phyloP scores from a whole-genome alignment of 2,113 vertebrate genomes.

The Oncorhynchus nerka region DNA sequence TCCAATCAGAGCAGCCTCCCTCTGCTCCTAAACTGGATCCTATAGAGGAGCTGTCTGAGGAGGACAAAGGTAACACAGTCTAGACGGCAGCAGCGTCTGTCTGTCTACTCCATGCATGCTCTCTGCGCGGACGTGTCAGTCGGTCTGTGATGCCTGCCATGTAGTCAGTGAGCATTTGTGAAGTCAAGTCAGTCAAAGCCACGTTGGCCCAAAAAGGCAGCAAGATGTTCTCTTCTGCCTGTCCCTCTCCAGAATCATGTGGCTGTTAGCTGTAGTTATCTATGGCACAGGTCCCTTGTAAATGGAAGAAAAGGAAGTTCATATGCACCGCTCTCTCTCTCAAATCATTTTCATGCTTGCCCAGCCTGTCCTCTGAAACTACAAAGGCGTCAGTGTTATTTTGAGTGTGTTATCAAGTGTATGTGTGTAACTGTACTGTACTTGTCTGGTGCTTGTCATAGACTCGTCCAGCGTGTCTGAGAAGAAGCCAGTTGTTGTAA shows the following conservation, averaged over 20 bases:
- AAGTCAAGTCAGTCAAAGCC: neutral
- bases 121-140: conserved; percentile 56
- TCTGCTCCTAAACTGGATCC: conserved; percentile 86
- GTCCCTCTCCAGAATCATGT: neutral
- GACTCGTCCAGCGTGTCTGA: conserved; percentile 70
- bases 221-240: conserved; percentile 39
- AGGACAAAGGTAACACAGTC: conserved; percentile 88
- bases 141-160: conserved; percentile 6
- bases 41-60: conserved; percentile 94
- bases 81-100: neutral
- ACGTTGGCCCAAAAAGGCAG: conserved; percentile 16
- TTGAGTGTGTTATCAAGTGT: neutral
- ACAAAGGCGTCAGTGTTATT: neutral
- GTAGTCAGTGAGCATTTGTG: conserved; percentile 4
- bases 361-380: neutral
- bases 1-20: conserved; percentile 82
- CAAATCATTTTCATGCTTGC: neutral
- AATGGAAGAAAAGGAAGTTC: conserved; percentile 20
- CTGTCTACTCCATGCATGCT: conserved; percentile 48
- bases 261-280: neutral
- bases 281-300: conserved; percentile 14
- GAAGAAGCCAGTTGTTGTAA: conserved; percentile 36
- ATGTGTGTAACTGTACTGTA: neutral
- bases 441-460: conserved; percentile 23
- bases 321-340: conserved; percentile 21